Evolutionary conservation across 2,113 vertebrate species (phyloP).

Genomic region (Prunella himalayana): DNA sequence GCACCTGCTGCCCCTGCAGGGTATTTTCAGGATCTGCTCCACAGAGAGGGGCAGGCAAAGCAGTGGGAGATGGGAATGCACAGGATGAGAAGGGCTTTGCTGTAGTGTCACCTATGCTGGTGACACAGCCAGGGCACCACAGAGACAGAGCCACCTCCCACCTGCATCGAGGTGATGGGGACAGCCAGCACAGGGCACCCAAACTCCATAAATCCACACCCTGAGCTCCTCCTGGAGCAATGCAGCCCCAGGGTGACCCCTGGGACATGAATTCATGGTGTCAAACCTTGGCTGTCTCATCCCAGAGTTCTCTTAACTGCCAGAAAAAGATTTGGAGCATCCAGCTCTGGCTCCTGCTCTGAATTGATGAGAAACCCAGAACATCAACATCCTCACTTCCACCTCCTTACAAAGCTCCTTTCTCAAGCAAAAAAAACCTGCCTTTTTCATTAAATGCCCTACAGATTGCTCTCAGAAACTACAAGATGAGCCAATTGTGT

Average conservation of each 20-base stretch:
- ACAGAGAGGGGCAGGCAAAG: not conserved
- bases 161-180: accelerated
- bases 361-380: not conserved
- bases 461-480: not conserved
- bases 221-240: not conserved
- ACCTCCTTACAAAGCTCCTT: not conserved
- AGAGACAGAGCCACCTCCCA: not conserved
- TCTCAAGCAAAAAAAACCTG: not conserved
- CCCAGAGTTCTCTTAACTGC: not conserved
- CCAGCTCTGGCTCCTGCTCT: not conserved
- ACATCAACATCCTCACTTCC: not conserved
- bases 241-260: not conserved
- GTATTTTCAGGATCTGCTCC: not conserved
- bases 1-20: not conserved
- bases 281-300: accelerated
- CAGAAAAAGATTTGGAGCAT: not conserved
- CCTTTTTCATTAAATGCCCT: not conserved
- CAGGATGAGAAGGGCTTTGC: not conserved
- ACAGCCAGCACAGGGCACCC: not conserved
- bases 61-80: not conserved
- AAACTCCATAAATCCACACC: not conserved
- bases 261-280: not conserved
- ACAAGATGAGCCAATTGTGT: not conserved
- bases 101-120: not conserved
- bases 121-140: accelerated